These are phyloP conservation scores for Todus mexicanus DNA, from an alignment of 2,797 vertebrate genomes.

Conservation along the genomic window DNA sequence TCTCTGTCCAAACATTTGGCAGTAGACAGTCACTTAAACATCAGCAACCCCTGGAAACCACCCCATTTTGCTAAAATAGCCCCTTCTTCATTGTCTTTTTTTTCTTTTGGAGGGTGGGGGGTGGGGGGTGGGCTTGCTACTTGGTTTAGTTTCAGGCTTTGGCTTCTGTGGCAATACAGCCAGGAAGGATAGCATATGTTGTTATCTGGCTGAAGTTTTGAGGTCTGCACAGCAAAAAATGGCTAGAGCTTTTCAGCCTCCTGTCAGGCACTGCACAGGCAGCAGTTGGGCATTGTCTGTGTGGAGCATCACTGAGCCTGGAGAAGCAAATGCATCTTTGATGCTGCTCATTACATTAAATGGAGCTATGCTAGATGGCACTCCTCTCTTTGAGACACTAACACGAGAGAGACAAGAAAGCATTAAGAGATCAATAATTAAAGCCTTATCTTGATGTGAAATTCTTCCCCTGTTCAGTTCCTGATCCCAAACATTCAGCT, in stretches of 20 bases:
- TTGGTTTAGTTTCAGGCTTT: background rate
- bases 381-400: background rate
- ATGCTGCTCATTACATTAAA: background rate
- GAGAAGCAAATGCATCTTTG: background rate
- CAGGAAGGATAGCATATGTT: background rate
- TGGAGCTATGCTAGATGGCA: background rate
- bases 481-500: background rate
- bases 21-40: background rate
- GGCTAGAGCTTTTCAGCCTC: background rate
- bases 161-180: background rate
- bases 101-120: too few species aligned
- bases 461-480: background rate
- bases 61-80: background rate
- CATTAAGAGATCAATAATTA: background rate
- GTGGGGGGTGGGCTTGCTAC: too few species aligned
- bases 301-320: background rate
- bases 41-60: background rate
- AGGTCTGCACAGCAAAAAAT: background rate
- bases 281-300: accelerated
- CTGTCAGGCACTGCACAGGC: background rate
- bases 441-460: background rate
- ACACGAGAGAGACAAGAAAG: background rate
- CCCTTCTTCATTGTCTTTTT: background rate
- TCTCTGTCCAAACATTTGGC: background rate
- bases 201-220: background rate